Evolutionary conservation across 2,888 invertebrate species (phyloP).

Genomic region (Euphydryas editha): DNA sequence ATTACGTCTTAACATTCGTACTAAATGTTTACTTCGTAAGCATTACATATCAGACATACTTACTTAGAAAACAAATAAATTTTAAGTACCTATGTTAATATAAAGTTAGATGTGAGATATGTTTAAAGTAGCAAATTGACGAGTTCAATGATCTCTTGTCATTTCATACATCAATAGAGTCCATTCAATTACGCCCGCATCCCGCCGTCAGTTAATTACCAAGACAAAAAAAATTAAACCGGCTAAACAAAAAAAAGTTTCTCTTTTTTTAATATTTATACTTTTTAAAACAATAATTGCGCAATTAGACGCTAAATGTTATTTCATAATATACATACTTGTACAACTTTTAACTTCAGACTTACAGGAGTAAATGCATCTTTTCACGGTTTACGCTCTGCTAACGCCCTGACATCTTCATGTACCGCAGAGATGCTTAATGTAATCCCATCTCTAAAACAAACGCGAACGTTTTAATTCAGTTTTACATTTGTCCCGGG

Average conservation of each 20-base stretch:
- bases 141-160: constrained; percentile 51
- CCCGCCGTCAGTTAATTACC: constrained; percentile 59
- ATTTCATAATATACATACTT: constrained; percentile 4
- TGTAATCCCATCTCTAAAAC: constrained; percentile 53
- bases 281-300: neutral
- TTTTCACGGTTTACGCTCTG: constrained; percentile 78
- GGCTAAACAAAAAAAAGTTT: constrained; percentile 12
- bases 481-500: constrained; percentile 18
- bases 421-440: constrained; percentile 50
- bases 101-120: constrained; percentile 8
- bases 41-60: neutral
- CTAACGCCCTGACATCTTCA: constrained; percentile 66
- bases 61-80: neutral
- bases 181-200: constrained; percentile 69
- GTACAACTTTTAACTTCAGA: constrained; percentile 26
- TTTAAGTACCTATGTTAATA: neutral
- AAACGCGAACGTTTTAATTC: constrained; percentile 31
- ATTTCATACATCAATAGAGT: constrained; percentile 57
- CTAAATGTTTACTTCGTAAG: neutral
- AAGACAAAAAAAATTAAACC: constrained; percentile 42
- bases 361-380: constrained; percentile 41
- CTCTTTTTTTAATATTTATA: neutral
- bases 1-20: neutral
- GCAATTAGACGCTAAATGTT: neutral
- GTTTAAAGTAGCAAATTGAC: constrained; percentile 42